Evolutionary conservation across 1,140 invertebrate species (phyloP).

Genomic region (Aphidius ervi): DNA sequence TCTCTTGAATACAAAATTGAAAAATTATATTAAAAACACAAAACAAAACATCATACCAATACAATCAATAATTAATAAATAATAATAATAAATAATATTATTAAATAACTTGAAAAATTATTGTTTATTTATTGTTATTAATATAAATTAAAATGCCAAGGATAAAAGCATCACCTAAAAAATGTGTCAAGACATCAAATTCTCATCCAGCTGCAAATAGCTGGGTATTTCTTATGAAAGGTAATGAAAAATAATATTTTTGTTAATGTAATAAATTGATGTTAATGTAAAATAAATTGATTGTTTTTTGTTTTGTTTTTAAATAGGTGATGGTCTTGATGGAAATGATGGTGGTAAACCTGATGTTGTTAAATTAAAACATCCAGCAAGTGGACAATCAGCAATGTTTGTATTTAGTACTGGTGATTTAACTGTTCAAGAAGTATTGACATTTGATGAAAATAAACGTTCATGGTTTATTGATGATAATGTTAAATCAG

Average conservation of each 20-base stretch:
- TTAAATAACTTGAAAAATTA: too few species aligned
- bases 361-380: conserved; percentile 67
- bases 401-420: conserved; percentile 61
- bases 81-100: too few species aligned
- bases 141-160: conserved; percentile 49
- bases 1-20: conserved; percentile 16
- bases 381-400: conserved; percentile 60
- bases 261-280: not conserved
- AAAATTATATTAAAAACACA: conserved; percentile 20
- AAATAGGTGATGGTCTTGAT: conserved; percentile 48
- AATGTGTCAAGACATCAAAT: conserved; percentile 52
- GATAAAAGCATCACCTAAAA: conserved; percentile 56
- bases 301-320: conserved; percentile 17
- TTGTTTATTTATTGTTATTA: too few species aligned
- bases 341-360: conserved; percentile 60
- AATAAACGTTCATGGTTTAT: conserved; percentile 68
- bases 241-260: conserved; percentile 40
- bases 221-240: conserved; percentile 65
- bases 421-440: conserved; percentile 58
- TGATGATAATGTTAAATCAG: conserved; percentile 67
- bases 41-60: conserved; percentile 13
- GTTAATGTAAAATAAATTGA: not conserved
- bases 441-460: conserved; percentile 65
- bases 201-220: conserved; percentile 53
- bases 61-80: not conserved